Percentiles rank a stretch among this genome's conserved stretches.
These are phyloP conservation scores for Melanotus villosus DNA, from an alignment of 2,888 invertebrate species.

Conservation along the genomic window DNA sequence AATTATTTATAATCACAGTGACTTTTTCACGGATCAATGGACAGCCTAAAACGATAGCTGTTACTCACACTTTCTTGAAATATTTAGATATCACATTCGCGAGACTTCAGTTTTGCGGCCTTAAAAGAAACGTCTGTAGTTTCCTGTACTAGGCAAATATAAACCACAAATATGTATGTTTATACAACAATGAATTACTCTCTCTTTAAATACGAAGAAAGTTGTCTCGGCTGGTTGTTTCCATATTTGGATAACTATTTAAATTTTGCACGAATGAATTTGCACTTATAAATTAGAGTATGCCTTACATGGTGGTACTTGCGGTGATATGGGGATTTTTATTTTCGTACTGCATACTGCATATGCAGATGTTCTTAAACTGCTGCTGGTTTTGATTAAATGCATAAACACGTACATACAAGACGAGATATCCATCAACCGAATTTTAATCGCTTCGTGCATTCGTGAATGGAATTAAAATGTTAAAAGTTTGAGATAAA, in stretches of 20 bases:
- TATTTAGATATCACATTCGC: too few species aligned
- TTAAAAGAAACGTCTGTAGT: not conserved
- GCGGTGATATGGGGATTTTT: conserved; percentile 5
- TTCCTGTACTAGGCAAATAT: conserved; percentile 1
- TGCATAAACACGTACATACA: not conserved
- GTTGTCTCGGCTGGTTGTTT: conserved; percentile 8
- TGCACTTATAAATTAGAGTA: conserved; percentile 23
- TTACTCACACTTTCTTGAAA: conserved; percentile 24
- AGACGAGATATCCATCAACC: too few species aligned
- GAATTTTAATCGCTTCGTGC: too few species aligned
- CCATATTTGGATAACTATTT: conserved; percentile 5
- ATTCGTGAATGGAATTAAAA: too few species aligned
- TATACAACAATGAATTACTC: conserved; percentile 21
- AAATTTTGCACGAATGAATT: conserved; percentile 11
- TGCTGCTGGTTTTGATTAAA: conserved; percentile 6
- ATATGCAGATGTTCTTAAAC: not conserved
- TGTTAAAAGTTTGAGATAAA: too few species aligned
- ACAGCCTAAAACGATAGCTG: conserved; percentile 9
- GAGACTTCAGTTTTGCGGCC: too few species aligned
- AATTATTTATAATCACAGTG: conserved; percentile 22
- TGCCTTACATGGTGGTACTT: not conserved
- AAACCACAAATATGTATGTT: conserved; percentile 23
- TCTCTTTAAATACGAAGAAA: conserved; percentile 28
- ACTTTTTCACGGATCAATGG: conserved; percentile 30
- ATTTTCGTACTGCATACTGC: not conserved